These are phyloP conservation scores for Morone saxatilis DNA, from an alignment of 2,113 vertebrate genomes.

Conservation along the genomic window DNA sequence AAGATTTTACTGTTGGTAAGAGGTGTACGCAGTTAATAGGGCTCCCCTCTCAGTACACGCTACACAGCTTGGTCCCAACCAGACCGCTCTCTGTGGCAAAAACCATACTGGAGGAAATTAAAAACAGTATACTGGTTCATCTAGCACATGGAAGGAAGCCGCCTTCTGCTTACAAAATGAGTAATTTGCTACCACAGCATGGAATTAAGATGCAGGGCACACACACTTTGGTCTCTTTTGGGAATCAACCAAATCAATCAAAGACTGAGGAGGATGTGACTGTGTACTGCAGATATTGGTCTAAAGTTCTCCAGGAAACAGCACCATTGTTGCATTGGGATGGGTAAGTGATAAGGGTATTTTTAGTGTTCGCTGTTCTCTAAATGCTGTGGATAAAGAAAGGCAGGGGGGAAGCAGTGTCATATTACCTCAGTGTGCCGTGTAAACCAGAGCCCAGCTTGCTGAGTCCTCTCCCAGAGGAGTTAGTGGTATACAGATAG, in stretches of 20 bases:
- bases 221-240: conserved; percentile 1
- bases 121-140: background rate
- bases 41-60: too few species aligned
- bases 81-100: too few species aligned
- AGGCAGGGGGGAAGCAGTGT: conserved; percentile 49
- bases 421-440: conserved; percentile 94
- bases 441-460: conserved; percentile 98
- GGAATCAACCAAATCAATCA: conserved; percentile 39
- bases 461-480: conserved; percentile 96
- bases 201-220: conserved; percentile 15
- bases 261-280: conserved; percentile 24
- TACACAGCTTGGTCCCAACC: too few species aligned
- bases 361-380: conserved; percentile 55
- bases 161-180: background rate
- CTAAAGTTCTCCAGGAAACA: conserved; percentile 39
- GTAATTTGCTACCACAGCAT: conserved; percentile 9
- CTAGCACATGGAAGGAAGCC: background rate
- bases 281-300: conserved; percentile 11
- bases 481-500: conserved; percentile 98
- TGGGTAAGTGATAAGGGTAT: conserved; percentile 41
- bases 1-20: too few species aligned
- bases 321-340: background rate
- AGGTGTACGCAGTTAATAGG: too few species aligned
- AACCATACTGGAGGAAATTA: too few species aligned
- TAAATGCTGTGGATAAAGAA: conserved; percentile 48